phyloP scores from a whole-genome alignment of 2,113 vertebrate species.

The Ondatra zibethicus region DNA sequence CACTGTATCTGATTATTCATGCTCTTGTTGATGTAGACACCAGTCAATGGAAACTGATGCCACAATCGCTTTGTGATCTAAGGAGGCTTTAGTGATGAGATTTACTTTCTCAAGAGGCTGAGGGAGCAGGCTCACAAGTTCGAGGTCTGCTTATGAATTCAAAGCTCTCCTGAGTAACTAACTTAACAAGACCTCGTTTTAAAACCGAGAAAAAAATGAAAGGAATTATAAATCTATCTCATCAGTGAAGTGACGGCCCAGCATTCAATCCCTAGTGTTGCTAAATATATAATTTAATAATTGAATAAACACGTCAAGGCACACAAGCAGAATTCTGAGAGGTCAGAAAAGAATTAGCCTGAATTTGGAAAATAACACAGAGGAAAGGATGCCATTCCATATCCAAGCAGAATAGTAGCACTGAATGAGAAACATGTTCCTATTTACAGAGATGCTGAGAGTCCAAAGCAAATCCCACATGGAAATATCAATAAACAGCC shows the following conservation, averaged over 20 bases:
- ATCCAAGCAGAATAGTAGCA: not conserved
- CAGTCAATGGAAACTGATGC: not conserved
- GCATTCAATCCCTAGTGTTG: not conserved
- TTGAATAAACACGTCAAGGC: not conserved
- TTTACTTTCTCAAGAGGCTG: not conserved
- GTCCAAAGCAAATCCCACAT: not conserved
- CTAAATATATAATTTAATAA: not conserved
- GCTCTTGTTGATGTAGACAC: not conserved
- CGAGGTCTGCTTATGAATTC: not conserved
- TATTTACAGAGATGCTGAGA: not conserved
- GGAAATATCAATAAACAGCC: not conserved
- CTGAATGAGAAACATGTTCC: not conserved
- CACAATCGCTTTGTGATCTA: not conserved
- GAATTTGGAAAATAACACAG: not conserved
- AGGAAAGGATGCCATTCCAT: not conserved
- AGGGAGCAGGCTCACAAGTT: not conserved
- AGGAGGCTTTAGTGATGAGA: not conserved
- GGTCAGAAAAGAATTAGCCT: not conserved
- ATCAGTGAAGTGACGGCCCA: not conserved
- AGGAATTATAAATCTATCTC: not conserved
- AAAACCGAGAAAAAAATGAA: not conserved
- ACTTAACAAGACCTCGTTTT: not conserved
- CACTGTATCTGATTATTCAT: not conserved
- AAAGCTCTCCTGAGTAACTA: not conserved
- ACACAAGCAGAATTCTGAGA: not conserved